phyloP scores from a whole-genome alignment of 2,888 invertebrate genomes.

The Neuroscelio doddi region DNA sequence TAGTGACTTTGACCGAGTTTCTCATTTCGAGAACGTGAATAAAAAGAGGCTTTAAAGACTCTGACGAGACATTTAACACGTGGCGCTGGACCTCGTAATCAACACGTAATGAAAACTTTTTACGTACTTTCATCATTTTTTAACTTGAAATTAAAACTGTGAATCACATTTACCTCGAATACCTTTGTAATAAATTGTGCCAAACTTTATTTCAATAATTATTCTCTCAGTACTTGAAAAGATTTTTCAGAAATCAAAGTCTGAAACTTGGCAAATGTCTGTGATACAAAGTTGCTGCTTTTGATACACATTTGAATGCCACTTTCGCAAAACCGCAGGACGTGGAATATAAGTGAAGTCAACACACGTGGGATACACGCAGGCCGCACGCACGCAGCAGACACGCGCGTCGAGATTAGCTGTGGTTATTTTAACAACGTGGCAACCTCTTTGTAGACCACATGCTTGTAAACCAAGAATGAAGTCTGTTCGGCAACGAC shows the following conservation, averaged over 20 bases:
- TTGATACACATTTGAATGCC: conserved; percentile 47
- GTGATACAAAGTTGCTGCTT: not conserved
- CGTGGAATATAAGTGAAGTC: conserved; percentile 69
- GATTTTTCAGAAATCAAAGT: too few relatives aligned
- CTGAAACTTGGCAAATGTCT: too few relatives aligned
- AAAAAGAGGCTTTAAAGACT: conserved; percentile 15
- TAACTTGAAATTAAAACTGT: too few relatives aligned
- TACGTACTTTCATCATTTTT: too few relatives aligned
- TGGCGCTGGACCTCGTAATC: not conserved
- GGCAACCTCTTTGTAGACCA: conserved; percentile 72
- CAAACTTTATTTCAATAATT: too few relatives aligned
- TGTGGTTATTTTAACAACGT: conserved; percentile 72
- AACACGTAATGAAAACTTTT: not conserved
- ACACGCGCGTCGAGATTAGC: conserved; percentile 58
- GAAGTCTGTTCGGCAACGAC: conserved; percentile 67
- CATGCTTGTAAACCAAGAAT: conserved; percentile 71
- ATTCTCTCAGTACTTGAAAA: too few relatives aligned
- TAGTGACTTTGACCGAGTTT: conserved; percentile 40
- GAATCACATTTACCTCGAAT: too few relatives aligned
- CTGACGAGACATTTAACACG: conserved; percentile 10
- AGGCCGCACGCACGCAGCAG: conserved; percentile 47
- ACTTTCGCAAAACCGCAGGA: conserved; percentile 46
- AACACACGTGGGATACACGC: conserved; percentile 54
- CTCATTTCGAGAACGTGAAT: conserved; percentile 26
- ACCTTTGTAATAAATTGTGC: too few relatives aligned